Percentiles rank a stretch among this genome's conserved stretches.
Evolutionary conservation across 2,113 vertebrate species (phyloP).

Genomic region (Mirza zaza): DNA sequence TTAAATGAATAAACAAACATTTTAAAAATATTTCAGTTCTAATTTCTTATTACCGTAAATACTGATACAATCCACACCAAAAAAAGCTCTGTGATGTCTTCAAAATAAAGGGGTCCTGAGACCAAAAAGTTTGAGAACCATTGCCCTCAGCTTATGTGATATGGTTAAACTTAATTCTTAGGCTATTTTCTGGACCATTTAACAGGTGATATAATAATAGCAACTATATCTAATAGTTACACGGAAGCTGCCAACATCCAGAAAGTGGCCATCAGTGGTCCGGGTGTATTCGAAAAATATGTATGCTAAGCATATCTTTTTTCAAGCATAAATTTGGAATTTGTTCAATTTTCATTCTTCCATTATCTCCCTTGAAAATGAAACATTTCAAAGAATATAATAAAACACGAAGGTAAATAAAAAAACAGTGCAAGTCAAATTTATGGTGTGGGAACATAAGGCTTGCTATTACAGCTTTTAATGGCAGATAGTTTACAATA

Average conservation of each 20-base stretch:
- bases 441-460: conserved; percentile 67
- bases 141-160: neutral
- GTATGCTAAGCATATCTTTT: neutral
- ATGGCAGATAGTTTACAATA: conserved; percentile 78
- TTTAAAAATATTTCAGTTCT: neutral
- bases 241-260: neutral
- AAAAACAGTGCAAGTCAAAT: conserved; percentile 71
- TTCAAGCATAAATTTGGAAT: conserved; percentile 44
- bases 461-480: conserved; percentile 77
- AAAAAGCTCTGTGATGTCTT: neutral
- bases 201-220: conserved; percentile 54
- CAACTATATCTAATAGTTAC: neutral
- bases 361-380: conserved; percentile 59
- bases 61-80: neutral
- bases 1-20: neutral
- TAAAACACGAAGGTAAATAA: conserved; percentile 72
- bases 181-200: conserved; percentile 70
- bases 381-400: conserved; percentile 68
- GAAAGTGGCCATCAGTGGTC: neutral
- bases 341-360: conserved; percentile 54
- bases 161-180: conserved; percentile 70
- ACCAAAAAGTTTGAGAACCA: neutral
- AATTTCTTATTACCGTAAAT: neutral
- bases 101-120: neutral
- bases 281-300: neutral